phyloP scores from a whole-genome alignment of 2,888 invertebrate genomes.

The Rutpela maculata region DNA sequence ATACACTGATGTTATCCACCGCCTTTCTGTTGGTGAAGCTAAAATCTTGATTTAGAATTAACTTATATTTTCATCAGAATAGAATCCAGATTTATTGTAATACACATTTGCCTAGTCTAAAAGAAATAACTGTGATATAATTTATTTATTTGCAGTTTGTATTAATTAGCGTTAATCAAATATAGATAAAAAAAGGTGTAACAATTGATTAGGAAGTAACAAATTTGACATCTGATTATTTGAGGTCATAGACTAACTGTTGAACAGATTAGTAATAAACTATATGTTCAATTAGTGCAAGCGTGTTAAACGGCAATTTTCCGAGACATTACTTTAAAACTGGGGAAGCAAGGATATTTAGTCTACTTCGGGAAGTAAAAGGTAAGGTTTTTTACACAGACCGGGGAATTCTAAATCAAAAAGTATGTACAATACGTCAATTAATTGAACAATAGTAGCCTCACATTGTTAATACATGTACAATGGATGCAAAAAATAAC shows the following conservation, averaged over 20 bases:
- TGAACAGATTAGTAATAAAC: not conserved
- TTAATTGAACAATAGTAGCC: not conserved
- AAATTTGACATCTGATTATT: slow-evolving; percentile 14
- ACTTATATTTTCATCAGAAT: no score
- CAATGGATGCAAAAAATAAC: not conserved
- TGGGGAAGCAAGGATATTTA: slow-evolving; percentile 1
- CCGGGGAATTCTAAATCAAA: not conserved
- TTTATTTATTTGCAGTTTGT: not conserved
- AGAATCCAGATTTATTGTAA: no score
- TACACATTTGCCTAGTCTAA: not conserved
- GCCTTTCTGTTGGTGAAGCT: no score
- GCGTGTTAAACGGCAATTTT: not conserved
- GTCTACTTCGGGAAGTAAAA: not conserved
- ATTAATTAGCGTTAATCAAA: not conserved
- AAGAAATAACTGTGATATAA: not conserved
- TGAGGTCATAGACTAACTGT: not conserved
- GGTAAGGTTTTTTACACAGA: not conserved
- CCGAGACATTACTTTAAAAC: not conserved
- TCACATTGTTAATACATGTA: not conserved
- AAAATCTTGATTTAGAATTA: no score
- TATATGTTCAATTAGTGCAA: not conserved
- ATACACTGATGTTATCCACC: no score
- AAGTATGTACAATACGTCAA: slow-evolving; percentile 1
- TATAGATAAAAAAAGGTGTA: not conserved
- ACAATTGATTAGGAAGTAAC: slow-evolving; percentile 3